Evolutionary conservation across 2,797 vertebrate species (phyloP).

Genomic region (Anniella stebbinsi): DNA sequence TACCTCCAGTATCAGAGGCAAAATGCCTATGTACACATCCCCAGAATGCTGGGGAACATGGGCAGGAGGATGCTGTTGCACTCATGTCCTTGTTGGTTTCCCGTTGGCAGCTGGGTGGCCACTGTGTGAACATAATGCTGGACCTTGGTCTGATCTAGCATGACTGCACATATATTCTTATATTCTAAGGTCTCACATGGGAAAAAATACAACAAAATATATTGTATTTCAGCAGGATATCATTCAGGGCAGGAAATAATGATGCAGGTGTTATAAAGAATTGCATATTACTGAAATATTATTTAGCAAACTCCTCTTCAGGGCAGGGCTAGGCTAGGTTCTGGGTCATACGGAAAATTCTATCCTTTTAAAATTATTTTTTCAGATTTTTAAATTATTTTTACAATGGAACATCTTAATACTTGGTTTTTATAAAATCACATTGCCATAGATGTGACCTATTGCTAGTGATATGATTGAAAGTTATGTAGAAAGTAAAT

Average conservation of each 20-base stretch:
- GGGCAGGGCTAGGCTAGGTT: background rate
- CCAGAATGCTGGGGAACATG: too few relatives aligned
- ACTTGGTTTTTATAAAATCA: constrained; percentile 12
- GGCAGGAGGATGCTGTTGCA: too few relatives aligned
- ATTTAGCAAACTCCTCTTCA: constrained; percentile 1
- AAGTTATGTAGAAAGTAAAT: background rate
- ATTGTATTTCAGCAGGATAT: background rate
- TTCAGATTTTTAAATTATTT: background rate
- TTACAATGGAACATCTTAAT: constrained; percentile 34
- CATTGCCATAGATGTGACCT: constrained; percentile 26
- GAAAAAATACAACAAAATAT: background rate
- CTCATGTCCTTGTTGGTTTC: too few relatives aligned
- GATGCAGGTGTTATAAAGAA: background rate
- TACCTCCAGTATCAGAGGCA: too few relatives aligned
- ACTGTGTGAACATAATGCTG: too few relatives aligned
- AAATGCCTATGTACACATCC: too few relatives aligned
- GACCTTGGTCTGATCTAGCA: too few relatives aligned
- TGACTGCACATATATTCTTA: too few relatives aligned
- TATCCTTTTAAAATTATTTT: background rate
- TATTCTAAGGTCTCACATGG: too few relatives aligned
- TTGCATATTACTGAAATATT: constrained; percentile 13
- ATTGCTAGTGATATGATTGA: background rate
- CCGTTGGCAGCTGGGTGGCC: too few relatives aligned
- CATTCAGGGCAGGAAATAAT: background rate
- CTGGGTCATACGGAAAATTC: background rate